Base-by-base conservation (phyloP, 2,797 vertebrate species). In the Phylloscopus collybita region DNA sequence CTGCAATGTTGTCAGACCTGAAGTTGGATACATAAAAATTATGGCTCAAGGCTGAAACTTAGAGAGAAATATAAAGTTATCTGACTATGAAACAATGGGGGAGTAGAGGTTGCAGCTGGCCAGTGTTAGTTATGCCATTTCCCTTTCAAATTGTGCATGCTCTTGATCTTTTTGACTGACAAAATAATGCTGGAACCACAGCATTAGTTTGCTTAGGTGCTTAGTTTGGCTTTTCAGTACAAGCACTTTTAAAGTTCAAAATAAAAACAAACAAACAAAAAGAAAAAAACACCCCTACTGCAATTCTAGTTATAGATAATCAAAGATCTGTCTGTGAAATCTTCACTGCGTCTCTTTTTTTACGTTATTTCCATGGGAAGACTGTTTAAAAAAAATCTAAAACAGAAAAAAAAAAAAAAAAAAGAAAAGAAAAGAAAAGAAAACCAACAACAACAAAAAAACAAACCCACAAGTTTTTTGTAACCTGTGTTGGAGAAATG, bases 381-480 rank as follows among this genome's bases (percentile, higher is more conserved):
- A 82, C 40, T 85, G 16, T 25, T 88, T 16, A 20, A 23, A 36
- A 54, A 60, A 64, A 54, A 16, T 23, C n/a, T n/a, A n/a, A n/a
- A 34, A 34, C 34, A 34, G 8, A 34, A 34, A 34, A 34, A 34
- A 34, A 34, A 34, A 34, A 34, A 34, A 34, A 34, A 34, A 34
- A 34, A 34, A 34, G 8, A 34, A 34, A 34, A 34, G 8, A 34
- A 34, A 34, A 34, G 8, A 34, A 34, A 34, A 34, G 7, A 34
- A 34, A 34, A 12, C 32, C 65, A 11, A 4, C 53, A 3, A 3
- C 6, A 44, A 34, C 3, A 25, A 22, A 30, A 38, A 42, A 15
- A 42, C 11, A 0, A 34, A 0, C 2, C 5, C 22, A 17, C 11
- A 53, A 5, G 1, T 51, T 53, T 65, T 32, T 80, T 74, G 13